phyloP scores from a whole-genome alignment of 2,888 invertebrate genomes.

The Steinernema scapterisci region DNA sequence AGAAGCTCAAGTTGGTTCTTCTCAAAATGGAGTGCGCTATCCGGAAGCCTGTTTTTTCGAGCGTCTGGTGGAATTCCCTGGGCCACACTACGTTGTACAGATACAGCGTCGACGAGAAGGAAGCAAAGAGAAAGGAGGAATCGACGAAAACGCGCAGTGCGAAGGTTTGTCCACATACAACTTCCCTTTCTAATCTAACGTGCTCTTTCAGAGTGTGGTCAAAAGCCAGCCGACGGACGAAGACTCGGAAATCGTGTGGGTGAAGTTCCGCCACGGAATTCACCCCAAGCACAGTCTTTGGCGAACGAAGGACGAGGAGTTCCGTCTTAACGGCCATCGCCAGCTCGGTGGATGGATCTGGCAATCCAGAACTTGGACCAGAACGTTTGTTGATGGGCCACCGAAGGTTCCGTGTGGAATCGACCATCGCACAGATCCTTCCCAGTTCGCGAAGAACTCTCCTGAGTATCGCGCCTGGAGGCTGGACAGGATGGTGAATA shows the following conservation, averaged over 20 bases:
- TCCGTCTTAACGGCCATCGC: conserved; percentile 85
- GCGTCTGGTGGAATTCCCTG: conserved; percentile 56
- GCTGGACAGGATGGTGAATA: background rate
- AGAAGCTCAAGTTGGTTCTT: conserved; percentile 42
- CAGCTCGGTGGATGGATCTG: conserved; percentile 89
- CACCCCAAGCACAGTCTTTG: conserved; percentile 69
- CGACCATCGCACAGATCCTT: background rate
- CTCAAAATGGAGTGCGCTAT: conserved; percentile 54
- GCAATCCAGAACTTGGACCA: conserved; percentile 71
- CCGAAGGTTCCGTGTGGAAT: conserved; percentile 15
- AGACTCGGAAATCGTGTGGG: conserved; percentile 70
- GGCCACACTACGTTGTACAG: conserved; percentile 80
- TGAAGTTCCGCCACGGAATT: conserved; percentile 79
- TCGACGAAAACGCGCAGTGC: conserved; percentile 70
- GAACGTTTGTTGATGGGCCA: conserved; percentile 1
- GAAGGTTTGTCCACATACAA: conserved; percentile 7
- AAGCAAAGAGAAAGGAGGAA: conserved; percentile 89
- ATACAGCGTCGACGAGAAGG: conserved; percentile 84
- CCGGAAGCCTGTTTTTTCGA: conserved; percentile 51
- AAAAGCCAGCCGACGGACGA: conserved; percentile 67
- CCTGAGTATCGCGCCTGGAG: background rate
- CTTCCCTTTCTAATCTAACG: background rate
- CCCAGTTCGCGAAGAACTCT: background rate
- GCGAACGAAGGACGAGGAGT: conserved; percentile 97
- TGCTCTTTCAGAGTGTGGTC: background rate